phyloP scores from a whole-genome alignment of 2,113 vertebrate species.

The Psilopsiagon aymara region DNA sequence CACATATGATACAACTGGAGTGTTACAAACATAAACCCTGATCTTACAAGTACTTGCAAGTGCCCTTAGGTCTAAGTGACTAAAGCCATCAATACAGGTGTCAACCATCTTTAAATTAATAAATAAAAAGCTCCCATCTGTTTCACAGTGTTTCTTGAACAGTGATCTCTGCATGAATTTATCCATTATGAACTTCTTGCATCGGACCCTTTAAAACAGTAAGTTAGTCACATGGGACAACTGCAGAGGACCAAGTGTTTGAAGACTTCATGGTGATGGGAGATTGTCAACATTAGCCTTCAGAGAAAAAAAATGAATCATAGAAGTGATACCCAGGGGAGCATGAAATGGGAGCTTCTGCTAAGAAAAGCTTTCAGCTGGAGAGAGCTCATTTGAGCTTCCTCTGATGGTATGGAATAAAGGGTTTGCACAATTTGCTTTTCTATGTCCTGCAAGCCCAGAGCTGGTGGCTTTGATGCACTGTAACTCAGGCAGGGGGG shows the following conservation, averaged over 20 bases:
- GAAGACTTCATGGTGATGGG: neutral
- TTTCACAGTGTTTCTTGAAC: neutral
- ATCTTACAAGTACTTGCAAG: neutral
- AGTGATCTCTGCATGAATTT: neutral
- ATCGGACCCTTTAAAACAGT: neutral
- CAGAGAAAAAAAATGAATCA: neutral
- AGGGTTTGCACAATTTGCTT: neutral
- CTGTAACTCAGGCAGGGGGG: neutral
- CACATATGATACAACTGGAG: neutral
- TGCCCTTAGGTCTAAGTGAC: neutral
- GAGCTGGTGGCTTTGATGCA: neutral
- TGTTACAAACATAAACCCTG: neutral
- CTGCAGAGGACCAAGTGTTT: neutral
- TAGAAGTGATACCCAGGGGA: neutral
- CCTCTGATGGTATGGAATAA: neutral
- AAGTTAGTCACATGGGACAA: neutral
- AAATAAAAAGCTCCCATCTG: neutral
- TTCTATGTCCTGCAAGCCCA: neutral
- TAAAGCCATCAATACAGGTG: neutral
- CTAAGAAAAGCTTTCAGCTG: conserved; percentile 6
- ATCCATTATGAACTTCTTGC: neutral
- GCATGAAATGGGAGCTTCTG: neutral
- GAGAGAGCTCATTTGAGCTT: neutral
- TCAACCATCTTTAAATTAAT: neutral
- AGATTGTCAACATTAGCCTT: neutral